These are phyloP conservation scores for Oxystoma pomonae DNA, from an alignment of 2,888 invertebrate genomes.

Conservation along the genomic window DNA sequence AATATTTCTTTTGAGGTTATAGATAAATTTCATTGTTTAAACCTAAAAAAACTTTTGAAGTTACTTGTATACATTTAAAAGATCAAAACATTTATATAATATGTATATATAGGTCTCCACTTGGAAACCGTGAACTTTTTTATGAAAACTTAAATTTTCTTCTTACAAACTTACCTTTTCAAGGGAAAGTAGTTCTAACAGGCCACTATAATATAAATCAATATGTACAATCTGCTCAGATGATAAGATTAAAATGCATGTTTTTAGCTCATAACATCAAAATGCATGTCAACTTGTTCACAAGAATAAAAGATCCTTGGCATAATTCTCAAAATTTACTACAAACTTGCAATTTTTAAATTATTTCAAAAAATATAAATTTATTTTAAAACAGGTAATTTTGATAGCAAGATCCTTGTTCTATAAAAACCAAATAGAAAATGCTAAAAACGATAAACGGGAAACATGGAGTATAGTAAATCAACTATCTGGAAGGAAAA, in stretches of 20 bases:
- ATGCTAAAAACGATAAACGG: conserved; percentile 10
- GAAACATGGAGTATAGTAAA: conserved; percentile 8
- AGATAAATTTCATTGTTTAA: too few species aligned
- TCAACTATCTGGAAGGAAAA: neutral
- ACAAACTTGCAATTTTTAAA: conserved; percentile 6
- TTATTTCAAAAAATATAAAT: conserved; percentile 8
- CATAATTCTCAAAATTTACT: neutral
- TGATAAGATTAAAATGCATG: neutral
- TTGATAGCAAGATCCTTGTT: neutral
- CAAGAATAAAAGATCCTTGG: neutral
- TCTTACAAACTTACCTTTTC: neutral
- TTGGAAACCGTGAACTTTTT: too few species aligned
- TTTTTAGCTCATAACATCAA: neutral
- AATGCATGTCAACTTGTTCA: neutral
- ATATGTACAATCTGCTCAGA: neutral
- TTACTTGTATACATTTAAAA: too few species aligned
- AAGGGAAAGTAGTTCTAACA: neutral
- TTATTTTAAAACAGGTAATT: conserved; percentile 12
- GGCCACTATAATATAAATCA: neutral
- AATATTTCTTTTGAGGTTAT: too few species aligned
- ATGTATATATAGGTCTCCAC: too few species aligned
- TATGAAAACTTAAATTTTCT: neutral
- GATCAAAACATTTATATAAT: too few species aligned
- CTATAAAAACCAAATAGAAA: neutral
- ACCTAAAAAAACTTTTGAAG: too few species aligned